A percentile compares a stretch with the other conserved stretches of the same genome.
Evolutionary conservation across 1,140 invertebrate species (phyloP).

Genomic region (Andricus grossulariae): DNA sequence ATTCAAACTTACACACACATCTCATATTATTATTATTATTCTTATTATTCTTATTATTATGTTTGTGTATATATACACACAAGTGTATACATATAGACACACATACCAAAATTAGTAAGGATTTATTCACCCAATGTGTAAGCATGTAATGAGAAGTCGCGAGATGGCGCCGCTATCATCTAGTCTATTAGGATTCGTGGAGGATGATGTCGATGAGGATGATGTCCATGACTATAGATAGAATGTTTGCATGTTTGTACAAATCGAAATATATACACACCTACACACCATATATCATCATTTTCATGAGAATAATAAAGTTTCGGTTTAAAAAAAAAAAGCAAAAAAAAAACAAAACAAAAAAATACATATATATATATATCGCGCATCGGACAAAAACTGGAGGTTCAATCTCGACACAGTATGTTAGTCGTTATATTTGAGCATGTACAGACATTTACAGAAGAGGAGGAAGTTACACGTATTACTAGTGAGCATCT

Average conservation of each 20-base stretch:
- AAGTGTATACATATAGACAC: slow-evolving; percentile 63
- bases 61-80: slow-evolving; percentile 61
- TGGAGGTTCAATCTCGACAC: slow-evolving; percentile 34
- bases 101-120: slow-evolving; percentile 62
- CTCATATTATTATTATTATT: too few species aligned
- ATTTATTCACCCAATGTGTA: slow-evolving; percentile 65
- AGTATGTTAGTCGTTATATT: slow-evolving; percentile 23
- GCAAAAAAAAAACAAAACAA: slow-evolving; percentile 4
- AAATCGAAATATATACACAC: slow-evolving; percentile 54
- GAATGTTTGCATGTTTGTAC: slow-evolving; percentile 55
- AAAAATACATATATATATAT: background rate
- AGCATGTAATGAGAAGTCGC: slow-evolving; percentile 64
- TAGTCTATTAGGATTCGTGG: background rate
- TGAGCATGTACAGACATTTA: slow-evolving; percentile 33
- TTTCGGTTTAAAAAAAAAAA: slow-evolving; percentile 36
- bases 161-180: slow-evolving; percentile 11
- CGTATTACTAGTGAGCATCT: slow-evolving; percentile 19
- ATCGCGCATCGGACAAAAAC: slow-evolving; percentile 16
- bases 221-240: slow-evolving; percentile 57
- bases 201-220: slow-evolving; percentile 39
- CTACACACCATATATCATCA: slow-evolving; percentile 61
- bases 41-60: slow-evolving; percentile 35
- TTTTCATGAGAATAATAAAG: slow-evolving; percentile 29
- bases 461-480: slow-evolving; percentile 33
- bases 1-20: slow-evolving; percentile 43